phyloP scores from a whole-genome alignment of 2,888 invertebrate genomes.

The Poecilus cupreus region DNA sequence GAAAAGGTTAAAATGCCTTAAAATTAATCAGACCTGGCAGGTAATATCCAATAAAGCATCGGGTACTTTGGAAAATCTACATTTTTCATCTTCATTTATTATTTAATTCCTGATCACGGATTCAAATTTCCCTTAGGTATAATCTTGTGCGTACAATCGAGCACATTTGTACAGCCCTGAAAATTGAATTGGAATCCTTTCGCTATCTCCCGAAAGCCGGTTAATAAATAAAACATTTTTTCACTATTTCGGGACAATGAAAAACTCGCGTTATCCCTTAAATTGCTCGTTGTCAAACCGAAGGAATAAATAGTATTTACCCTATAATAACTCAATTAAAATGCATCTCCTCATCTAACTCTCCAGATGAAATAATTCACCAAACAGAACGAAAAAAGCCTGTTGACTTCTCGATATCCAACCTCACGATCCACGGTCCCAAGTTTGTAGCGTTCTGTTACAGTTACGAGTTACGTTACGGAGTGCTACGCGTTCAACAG shows the following conservation, averaged over 20 bases:
- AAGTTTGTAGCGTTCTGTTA: slow-evolving; percentile 4
- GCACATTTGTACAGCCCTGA: not conserved
- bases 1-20: slow-evolving; percentile 1
- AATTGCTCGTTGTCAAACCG: too few relatives aligned
- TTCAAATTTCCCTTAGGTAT: slow-evolving; percentile 22
- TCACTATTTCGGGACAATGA: too few relatives aligned
- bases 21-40: slow-evolving; percentile 5
- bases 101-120: not conserved
- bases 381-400: slow-evolving; percentile 10
- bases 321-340: slow-evolving; percentile 14
- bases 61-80: not conserved
- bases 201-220: too few relatives aligned
- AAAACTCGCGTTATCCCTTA: too few relatives aligned
- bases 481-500: slow-evolving; percentile 15
- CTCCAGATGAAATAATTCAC: not conserved
- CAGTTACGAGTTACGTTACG: slow-evolving; percentile 19
- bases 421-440: not conserved
- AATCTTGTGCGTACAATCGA: not conserved
- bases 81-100: slow-evolving; percentile 23
- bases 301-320: too few relatives aligned
- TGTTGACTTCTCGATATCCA: not conserved
- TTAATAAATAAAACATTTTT: too few relatives aligned
- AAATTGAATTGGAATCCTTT: not conserved
- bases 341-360: slow-evolving; percentile 11
- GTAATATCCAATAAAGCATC: not conserved